phyloP scores from a whole-genome alignment of 1,140 invertebrate genomes.

The Pissodes strobi region DNA sequence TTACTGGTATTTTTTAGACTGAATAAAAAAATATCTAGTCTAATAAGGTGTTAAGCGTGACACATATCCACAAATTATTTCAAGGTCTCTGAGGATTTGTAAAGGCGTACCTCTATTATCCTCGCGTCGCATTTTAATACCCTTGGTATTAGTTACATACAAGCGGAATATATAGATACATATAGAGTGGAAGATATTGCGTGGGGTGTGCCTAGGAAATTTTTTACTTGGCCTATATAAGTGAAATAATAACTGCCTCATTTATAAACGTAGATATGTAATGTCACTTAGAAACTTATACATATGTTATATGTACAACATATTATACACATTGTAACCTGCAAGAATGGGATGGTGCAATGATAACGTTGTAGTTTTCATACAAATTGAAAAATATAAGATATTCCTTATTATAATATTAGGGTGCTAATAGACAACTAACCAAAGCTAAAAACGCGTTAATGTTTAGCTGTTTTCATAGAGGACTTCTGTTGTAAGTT shows the following conservation, averaged over 20 bases:
- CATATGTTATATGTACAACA: conserved; percentile 17
- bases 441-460: conserved; percentile 31
- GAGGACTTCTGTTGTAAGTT: conserved; percentile 12
- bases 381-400: conserved; percentile 21
- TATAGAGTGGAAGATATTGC: no score
- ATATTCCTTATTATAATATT: conserved; percentile 30
- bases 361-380: conserved; percentile 30
- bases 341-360: conserved; percentile 30
- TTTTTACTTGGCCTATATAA: conserved; percentile 33
- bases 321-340: conserved; percentile 16
- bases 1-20: no score
- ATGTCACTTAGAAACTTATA: conserved; percentile 23
- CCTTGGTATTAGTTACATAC: no score
- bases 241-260: conserved; percentile 36
- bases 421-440: conserved; percentile 26
- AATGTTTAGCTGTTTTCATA: conserved; percentile 26
- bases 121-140: no score
- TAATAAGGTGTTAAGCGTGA: no score
- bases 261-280: conserved; percentile 35
- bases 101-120: no score
- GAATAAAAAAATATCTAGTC: no score
- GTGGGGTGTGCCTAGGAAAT: no score
- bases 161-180: no score
- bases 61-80: no score
- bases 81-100: no score